Evolutionary conservation across 2,888 invertebrate species (phyloP), one percentile per base, ranked within the genome.

Genomic region (Lathronympha strigana): DNA sequence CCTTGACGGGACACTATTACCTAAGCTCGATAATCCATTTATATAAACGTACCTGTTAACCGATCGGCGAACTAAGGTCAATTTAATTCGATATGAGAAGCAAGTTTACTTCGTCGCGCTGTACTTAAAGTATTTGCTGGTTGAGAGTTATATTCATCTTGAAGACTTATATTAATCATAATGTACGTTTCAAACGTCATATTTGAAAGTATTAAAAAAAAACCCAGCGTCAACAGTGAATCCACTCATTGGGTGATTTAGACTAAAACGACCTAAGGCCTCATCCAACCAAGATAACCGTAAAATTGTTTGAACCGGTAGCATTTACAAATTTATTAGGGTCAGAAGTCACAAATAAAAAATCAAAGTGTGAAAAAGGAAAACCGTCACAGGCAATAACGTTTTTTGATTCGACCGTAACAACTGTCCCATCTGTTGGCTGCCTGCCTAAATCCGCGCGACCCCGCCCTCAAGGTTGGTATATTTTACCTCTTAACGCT

Each of bases 381-480:
- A 67, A 64, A 69, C 72, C 63, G 69, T 71, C 66, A 54, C 66
- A 38, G 60, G 47, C 66, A 66, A 66, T 66, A 61, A 66, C 60
- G 54, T 54, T 61, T 66, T 66, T 61, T 66, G 66, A 66, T 71
- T 69, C 53, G 72, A 73, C 73, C 76, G 76, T 76, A 79, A 80
- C 77, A 76, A 79, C 81, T 80, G 79, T 78, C 75, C 80, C 88
- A 87, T 88, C 85, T 88, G 87, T 86, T 90, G 90, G 90, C 88
- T 68, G 68, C 66, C 69, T 80, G 90, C 90, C 90, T 83, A 86
- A 81, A 81, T 81, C 81, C 80, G 79, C 61, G 66, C 68, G 71
- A 68, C 68, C 71, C 71, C 75, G 71, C 67, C 71, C 75, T 77
- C 76, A 40, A 67, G 67, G 60, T 55, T 53, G 60, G 17, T 31